These are phyloP conservation scores for Eumaeus atala DNA, from an alignment of 1,140 invertebrate genomes.

Conservation along the genomic window DNA sequence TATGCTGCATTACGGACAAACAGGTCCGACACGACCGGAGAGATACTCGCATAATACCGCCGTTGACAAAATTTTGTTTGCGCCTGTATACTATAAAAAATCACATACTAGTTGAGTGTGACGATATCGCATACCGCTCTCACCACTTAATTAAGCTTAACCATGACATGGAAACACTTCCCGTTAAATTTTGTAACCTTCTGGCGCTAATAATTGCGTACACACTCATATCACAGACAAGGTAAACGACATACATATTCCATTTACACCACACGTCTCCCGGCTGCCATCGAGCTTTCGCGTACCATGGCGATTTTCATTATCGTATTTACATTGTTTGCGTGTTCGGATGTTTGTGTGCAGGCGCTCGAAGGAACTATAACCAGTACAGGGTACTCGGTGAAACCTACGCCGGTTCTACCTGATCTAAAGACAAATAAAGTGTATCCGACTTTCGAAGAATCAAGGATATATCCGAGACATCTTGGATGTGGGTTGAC, in stretches of 20 bases:
- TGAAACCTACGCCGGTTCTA: neutral
- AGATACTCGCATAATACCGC: too few relatives aligned
- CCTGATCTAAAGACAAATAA: neutral
- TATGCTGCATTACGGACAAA: too few relatives aligned
- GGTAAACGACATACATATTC: neutral
- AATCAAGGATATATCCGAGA: neutral
- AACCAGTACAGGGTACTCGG: neutral
- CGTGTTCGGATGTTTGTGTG: neutral
- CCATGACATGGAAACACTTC: neutral
- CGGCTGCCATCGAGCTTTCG: too few relatives aligned
- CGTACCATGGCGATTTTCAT: too few relatives aligned
- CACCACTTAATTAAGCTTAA: neutral
- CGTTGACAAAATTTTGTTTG: too few relatives aligned
- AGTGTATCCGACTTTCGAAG: neutral
- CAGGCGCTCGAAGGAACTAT: too few relatives aligned
- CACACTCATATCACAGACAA: conserved; percentile 5
- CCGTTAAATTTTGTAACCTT: too few relatives aligned
- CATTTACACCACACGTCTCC: neutral
- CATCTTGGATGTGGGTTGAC: neutral
- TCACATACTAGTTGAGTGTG: too few relatives aligned
- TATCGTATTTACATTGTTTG: neutral
- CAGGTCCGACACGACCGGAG: neutral
- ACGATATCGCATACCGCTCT: neutral
- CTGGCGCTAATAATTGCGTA: neutral
- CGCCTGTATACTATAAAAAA: too few relatives aligned